Conservation (phyloP, 2,113 vertebrate genomes). For the Tinamus guttatus region DNA sequence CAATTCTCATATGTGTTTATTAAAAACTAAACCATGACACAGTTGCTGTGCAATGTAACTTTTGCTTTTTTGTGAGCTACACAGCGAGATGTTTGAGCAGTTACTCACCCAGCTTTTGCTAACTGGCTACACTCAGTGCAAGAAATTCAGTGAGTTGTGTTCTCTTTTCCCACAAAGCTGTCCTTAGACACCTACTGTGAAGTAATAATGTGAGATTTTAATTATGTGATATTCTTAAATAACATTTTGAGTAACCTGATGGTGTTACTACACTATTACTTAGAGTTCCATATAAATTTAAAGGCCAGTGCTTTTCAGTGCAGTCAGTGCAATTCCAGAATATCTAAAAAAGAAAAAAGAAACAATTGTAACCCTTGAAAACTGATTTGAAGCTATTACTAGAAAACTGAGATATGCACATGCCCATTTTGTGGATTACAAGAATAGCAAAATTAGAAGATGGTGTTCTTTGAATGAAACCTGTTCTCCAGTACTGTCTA, state of each 20-base stretch:
- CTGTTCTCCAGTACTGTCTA: accelerated
- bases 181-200: background rate
- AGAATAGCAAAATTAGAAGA: background rate
- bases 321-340: background rate
- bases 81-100: background rate
- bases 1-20: background rate
- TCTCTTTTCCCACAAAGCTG: background rate
- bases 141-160: background rate
- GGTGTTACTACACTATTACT: background rate
- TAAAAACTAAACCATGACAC: background rate
- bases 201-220: conserved; percentile 6
- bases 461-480: background rate
- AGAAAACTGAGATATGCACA: background rate
- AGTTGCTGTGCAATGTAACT: background rate
- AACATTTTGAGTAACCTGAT: conserved; percentile 10
- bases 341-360: background rate
- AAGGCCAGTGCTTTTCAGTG: background rate
- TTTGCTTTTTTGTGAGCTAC: background rate
- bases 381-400: background rate
- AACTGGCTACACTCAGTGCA: background rate
- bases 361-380: background rate
- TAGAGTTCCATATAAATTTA: background rate
- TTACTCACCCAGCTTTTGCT: background rate
- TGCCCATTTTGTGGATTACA: background rate
- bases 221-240: background rate